Conservation (phyloP, 2,888 invertebrate species). For the Pollenia amentaria region DNA sequence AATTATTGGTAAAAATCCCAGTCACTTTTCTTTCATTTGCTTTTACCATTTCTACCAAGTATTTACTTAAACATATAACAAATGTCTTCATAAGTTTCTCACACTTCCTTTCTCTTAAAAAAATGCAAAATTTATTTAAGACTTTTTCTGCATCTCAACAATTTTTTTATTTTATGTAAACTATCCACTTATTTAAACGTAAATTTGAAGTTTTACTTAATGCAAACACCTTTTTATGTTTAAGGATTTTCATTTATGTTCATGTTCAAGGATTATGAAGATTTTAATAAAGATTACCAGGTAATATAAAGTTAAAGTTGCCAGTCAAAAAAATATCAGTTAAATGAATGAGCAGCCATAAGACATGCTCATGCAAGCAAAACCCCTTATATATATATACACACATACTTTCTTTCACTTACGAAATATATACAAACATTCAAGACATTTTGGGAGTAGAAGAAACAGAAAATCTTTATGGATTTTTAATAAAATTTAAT, state of each 20-base stretch:
- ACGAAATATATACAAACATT: neutral
- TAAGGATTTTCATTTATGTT: conserved; percentile 25
- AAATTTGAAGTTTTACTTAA: conserved; percentile 14
- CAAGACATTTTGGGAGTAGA: neutral
- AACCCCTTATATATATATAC: too few species aligned
- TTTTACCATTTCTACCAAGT: too few species aligned
- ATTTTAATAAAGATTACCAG: conserved; percentile 49
- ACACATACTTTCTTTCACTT: neutral
- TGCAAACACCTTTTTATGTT: neutral
- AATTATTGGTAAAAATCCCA: too few species aligned
- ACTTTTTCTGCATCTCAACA: too few species aligned
- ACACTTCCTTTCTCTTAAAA: too few species aligned
- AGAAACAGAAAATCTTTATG: neutral
- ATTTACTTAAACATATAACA: too few species aligned
- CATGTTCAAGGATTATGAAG: conserved; percentile 50
- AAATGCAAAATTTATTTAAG: too few species aligned
- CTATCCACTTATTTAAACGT: conserved; percentile 15
- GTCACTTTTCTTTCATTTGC: too few species aligned
- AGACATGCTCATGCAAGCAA: neutral
- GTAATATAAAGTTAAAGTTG: conserved; percentile 36
- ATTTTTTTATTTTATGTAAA: neutral
- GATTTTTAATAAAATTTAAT: conserved; percentile 16
- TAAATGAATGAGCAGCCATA: neutral
- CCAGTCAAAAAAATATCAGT: conserved; percentile 2
- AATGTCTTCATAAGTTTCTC: too few species aligned